Evolutionary conservation across 2,888 invertebrate species (phyloP).

Genomic region (Amblyjoppa proteus): DNA sequence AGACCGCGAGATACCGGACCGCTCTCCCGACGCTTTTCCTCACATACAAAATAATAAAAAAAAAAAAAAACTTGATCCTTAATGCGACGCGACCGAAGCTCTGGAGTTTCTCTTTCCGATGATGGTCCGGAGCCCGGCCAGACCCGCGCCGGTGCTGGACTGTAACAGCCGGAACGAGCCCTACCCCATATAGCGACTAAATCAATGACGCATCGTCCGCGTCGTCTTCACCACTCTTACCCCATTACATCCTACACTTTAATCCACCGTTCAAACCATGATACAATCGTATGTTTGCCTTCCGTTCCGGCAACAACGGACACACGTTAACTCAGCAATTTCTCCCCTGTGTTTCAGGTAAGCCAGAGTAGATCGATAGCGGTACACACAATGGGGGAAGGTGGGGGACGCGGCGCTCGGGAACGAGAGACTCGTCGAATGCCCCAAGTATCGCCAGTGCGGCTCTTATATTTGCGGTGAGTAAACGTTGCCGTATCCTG

Average conservation of each 20-base stretch:
- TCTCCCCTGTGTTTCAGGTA: constrained; percentile 82
- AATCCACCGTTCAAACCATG: constrained; percentile 44
- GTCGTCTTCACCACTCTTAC: not conserved
- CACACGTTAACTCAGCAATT: constrained; percentile 70
- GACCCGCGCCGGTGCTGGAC: too few species aligned
- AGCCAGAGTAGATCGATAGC: constrained; percentile 72
- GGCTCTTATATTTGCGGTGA: constrained; percentile 79
- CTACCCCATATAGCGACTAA: not conserved
- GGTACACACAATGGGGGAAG: constrained; percentile 32
- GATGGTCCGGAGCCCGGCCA: too few species aligned
- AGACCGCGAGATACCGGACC: not conserved
- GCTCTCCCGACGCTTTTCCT: not conserved
- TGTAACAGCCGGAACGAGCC: too few species aligned
- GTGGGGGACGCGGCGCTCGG: not conserved
- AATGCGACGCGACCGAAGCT: too few species aligned
- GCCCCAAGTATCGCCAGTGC: constrained; percentile 41
- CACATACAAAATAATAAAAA: not conserved
- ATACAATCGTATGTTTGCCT: constrained; percentile 63
- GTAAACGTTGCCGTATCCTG: constrained; percentile 80
- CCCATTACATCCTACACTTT: not conserved
- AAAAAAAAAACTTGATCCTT: not conserved
- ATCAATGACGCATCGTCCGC: too few species aligned
- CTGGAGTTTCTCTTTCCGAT: too few species aligned
- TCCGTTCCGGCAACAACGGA: constrained; percentile 48
- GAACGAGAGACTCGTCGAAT: constrained; percentile 47